Base-by-base conservation (phyloP, 2,113 vertebrate species). In the Cyprinodon brontotheroides region DNA sequence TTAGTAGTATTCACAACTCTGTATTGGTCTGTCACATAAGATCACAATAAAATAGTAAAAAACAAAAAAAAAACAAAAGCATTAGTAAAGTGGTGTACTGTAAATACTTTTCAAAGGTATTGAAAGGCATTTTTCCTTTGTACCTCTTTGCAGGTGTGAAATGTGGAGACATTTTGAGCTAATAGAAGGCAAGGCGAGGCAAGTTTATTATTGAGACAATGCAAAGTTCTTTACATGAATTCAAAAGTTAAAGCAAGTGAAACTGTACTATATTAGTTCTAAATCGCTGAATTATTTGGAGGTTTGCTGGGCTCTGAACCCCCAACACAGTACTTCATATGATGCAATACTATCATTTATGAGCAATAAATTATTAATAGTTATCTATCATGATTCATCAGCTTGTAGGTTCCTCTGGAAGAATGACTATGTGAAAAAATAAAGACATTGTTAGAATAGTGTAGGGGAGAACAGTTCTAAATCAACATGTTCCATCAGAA, bases 401-500 rank as follows among this genome's bases (percentile, higher is more conserved):
- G 8, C 4, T 39, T n/a, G 6, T 14, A 1, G 17, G 20, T 57
- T 20, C 7, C 17, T 57, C 14, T 57, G 50, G 7, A 57, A 37
- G 61, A 15, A 37, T 39, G 36, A 39, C 13, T 6, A 15, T 17
- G 3, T 22, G 20, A 11, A 45, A 45, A 65, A 22, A 20, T 38
- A 45, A 0, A 14, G 65, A 85, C 50, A 29, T 47, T 64, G 15
- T 37, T 77, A 20, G n/a, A 5, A 41, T 1, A 14, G 64, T 50
- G 38, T 20, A 73, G 17, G 0, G 11, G 38, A 68, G 75, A 78
- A 74, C 50, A 61, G 78, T 17, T 17, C 9, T 74, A 64, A 70
- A 53, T 74, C 38, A 72, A 67, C 17, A 57, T 8, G 11, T 61
- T 81, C 61, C 20, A 47, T 50, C 60, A 41, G 12, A 53, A 41